phyloP scores from a whole-genome alignment of 2,888 invertebrate species.

The Harpagoxenus sublaevis region DNA sequence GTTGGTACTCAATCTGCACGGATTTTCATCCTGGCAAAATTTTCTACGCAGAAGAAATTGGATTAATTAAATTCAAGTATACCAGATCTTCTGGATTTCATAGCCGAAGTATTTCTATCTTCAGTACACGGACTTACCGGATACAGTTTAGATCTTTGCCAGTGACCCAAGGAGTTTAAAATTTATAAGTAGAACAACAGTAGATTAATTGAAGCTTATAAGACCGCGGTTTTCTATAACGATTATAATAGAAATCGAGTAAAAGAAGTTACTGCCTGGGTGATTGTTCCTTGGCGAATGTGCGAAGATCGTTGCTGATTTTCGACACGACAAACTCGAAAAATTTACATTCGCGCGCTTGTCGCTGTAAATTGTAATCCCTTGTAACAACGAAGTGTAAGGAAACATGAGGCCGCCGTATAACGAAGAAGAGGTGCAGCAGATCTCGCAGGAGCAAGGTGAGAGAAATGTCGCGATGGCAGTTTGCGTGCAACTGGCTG shows the following conservation, averaged over 20 bases:
- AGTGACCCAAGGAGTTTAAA: constrained; percentile 4
- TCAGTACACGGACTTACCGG: neutral
- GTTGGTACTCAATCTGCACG: neutral
- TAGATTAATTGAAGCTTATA: neutral
- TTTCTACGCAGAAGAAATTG: neutral
- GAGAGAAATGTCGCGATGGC: constrained; percentile 92
- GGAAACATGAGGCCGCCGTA: constrained; percentile 83
- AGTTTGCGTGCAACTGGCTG: constrained; percentile 93
- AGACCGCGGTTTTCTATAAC: neutral
- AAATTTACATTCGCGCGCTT: constrained; percentile 1
- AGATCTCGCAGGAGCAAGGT: constrained; percentile 86
- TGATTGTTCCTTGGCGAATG: neutral
- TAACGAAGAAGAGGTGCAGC: constrained; percentile 83
- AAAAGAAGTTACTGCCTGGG: neutral
- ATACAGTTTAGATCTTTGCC: neutral
- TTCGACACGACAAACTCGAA: neutral
- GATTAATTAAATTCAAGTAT: neutral
- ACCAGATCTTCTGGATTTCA: neutral
- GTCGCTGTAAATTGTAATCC: neutral
- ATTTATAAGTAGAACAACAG: neutral
- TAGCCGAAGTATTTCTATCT: neutral
- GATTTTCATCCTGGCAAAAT: neutral
- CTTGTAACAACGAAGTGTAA: constrained; percentile 6
- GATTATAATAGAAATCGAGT: neutral
- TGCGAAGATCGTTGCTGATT: constrained; percentile 21